Conservation (phyloP, 1,140 invertebrate genomes). For the Cotesia chilonis region DNA sequence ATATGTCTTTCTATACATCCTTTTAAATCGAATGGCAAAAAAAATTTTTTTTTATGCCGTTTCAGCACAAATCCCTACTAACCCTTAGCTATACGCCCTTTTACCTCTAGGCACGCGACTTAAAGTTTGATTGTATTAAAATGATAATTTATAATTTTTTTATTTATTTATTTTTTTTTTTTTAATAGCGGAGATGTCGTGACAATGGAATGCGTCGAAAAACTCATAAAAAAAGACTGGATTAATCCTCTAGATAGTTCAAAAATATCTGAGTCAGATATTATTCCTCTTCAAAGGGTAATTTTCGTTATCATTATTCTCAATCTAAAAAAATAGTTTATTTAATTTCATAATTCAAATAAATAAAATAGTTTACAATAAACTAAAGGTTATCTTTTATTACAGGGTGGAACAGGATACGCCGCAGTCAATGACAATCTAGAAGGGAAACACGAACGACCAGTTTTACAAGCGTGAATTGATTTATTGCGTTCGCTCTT, state of each 20-base stretch:
- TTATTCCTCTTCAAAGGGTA: constrained; percentile 90
- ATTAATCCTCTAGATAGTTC: constrained; percentile 91
- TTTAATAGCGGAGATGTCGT: constrained; percentile 89
- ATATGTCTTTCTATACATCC: no score
- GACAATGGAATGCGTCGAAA: constrained; percentile 95
- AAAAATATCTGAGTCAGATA: constrained; percentile 91
- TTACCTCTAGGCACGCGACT: no score
- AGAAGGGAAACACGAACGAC: constrained; percentile 84
- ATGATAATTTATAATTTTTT: constrained; percentile 14
- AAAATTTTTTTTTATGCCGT: no score
- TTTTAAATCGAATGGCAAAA: no score
- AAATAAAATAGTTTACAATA: constrained; percentile 20
- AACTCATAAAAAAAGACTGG: constrained; percentile 97
- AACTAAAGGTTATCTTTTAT: constrained; percentile 45
- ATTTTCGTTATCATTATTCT: constrained; percentile 41
- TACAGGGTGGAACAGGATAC: constrained; percentile 94
- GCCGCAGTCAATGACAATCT: constrained; percentile 85
- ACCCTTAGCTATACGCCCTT: no score
- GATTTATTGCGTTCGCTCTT: not conserved
- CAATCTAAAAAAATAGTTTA: constrained; percentile 34
- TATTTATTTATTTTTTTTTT: constrained; percentile 32
- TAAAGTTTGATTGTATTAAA: no score
- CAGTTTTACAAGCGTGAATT: constrained; percentile 78
- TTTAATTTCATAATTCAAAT: constrained; percentile 21
- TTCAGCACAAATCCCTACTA: no score